Conservation (phyloP, 2,888 invertebrate genomes). For the Erebia palarica region DNA sequence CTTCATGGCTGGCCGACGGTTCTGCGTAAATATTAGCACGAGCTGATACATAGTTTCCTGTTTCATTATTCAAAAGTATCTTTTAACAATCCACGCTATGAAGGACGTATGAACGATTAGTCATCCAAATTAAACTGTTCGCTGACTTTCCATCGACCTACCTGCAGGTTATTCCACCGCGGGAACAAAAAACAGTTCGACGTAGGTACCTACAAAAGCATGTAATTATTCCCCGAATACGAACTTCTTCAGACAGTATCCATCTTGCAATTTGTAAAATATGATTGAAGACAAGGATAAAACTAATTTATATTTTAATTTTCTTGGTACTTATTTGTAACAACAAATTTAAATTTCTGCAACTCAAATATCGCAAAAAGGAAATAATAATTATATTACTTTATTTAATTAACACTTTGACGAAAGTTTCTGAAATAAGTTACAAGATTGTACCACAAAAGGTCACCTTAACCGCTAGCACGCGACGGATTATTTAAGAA, state of each 20-base stretch:
- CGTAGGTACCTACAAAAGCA: constrained; percentile 36
- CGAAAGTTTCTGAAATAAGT: neutral
- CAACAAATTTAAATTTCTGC: neutral
- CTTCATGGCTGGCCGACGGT: neutral
- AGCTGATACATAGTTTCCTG: constrained; percentile 5
- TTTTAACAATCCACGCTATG: constrained; percentile 18
- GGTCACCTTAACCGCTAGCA: constrained; percentile 27
- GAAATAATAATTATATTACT: neutral
- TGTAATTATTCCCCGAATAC: constrained; percentile 55
- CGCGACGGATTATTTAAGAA: constrained; percentile 11
- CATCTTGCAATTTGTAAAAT: constrained; percentile 22
- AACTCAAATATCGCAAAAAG: neutral
- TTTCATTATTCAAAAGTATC: constrained; percentile 11
- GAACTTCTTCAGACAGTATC: constrained; percentile 27
- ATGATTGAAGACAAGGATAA: constrained; percentile 17
- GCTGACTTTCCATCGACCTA: constrained; percentile 74
- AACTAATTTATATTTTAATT: constrained; percentile 11
- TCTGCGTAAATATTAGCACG: constrained; percentile 1
- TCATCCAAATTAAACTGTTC: constrained; percentile 57
- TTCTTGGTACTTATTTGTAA: neutral
- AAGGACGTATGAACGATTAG: constrained; percentile 50
- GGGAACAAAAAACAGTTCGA: constrained; percentile 65
- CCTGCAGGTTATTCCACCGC: constrained; percentile 73
- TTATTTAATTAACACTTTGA: neutral
- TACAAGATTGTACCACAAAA: constrained; percentile 10